A percentile compares a stretch with the other conserved stretches of the same genome.
phyloP scores from a whole-genome alignment of 2,888 invertebrate genomes.

The Phaonia tiefii region DNA sequence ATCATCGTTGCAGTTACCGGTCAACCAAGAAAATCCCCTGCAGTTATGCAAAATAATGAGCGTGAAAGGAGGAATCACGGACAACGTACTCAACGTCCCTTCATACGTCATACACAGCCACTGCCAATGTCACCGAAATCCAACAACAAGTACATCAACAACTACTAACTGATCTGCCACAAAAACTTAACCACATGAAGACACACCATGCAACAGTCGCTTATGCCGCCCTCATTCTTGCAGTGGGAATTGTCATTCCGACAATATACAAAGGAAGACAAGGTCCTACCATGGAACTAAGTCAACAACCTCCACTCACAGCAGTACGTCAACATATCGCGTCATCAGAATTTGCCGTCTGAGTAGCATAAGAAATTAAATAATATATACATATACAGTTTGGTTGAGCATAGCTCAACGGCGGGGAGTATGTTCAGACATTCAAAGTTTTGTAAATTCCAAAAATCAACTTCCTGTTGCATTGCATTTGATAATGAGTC shows the following conservation, averaged over 20 bases:
- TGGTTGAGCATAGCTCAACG: no score
- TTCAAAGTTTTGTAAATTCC: no score
- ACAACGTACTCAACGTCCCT: background rate
- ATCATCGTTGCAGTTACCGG: background rate
- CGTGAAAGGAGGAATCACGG: conserved; percentile 11
- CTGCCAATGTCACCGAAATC: background rate
- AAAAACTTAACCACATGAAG: background rate
- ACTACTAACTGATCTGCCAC: background rate
- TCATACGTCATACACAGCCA: conserved; percentile 5
- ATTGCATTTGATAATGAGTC: no score
- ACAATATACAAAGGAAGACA: background rate
- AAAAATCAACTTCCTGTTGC: no score
- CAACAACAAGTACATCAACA: background rate
- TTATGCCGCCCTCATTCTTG: no score
- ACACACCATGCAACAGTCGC: background rate
- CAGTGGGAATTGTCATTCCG: background rate
- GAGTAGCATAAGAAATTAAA: no score
- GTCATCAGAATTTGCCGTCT: no score
- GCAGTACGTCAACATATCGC: background rate
- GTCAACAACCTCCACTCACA: background rate
- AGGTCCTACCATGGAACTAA: background rate
- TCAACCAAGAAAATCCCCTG: conserved; percentile 1
- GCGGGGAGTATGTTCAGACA: no score
- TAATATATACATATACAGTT: no score
- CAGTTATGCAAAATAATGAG: background rate